Evolutionary conservation across 2,113 vertebrate genomes (phyloP).

Genomic region (Phyllostomus discolor): DNA sequence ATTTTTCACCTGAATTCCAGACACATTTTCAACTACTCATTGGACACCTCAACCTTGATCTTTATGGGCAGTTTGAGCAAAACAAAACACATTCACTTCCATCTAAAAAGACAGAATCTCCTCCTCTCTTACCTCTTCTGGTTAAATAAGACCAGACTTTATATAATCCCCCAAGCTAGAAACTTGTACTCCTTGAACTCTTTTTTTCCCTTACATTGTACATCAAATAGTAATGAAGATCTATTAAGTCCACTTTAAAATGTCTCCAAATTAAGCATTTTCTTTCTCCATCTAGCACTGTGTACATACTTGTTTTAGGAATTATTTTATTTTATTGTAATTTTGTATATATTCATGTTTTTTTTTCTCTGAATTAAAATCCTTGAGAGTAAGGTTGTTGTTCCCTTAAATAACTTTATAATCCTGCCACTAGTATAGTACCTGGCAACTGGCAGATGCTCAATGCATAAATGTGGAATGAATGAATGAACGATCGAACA

Average conservation of each 20-base stretch:
- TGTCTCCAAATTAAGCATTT: neutral
- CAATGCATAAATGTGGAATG: neutral
- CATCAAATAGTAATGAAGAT: neutral
- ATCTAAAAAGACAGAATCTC: neutral
- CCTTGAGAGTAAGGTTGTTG: neutral
- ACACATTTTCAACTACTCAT: neutral
- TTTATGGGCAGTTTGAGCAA: neutral
- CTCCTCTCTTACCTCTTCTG: neutral
- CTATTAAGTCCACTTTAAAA: neutral
- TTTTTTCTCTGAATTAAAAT: neutral
- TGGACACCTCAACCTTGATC: neutral
- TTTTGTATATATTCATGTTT: neutral
- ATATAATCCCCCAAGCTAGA: neutral
- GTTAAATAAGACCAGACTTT: neutral
- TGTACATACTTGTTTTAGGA: neutral
- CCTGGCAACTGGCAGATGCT: neutral
- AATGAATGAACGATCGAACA: neutral
- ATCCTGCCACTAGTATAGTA: neutral
- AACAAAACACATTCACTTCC: neutral
- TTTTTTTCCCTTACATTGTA: neutral
- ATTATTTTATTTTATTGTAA: neutral
- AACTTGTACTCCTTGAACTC: neutral
- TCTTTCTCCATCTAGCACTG: neutral
- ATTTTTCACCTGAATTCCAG: neutral
- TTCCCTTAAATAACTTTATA: neutral